These are phyloP conservation scores for Crotalus horridus DNA, from an alignment of 2,113 vertebrate genomes.

Conservation along the genomic window DNA sequence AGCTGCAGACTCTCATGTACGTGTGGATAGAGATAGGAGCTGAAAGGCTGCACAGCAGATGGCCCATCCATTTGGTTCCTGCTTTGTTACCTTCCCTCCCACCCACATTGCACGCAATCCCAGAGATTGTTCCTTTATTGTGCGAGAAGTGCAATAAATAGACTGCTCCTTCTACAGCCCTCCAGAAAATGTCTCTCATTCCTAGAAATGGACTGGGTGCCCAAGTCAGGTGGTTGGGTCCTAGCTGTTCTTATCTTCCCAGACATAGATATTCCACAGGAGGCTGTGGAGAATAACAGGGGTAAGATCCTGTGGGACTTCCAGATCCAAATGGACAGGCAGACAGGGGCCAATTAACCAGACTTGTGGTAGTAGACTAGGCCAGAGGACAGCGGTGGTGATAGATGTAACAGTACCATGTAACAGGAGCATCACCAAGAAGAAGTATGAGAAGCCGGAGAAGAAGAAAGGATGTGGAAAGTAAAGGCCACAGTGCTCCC, in stretches of 20 bases:
- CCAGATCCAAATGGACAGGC: not conserved
- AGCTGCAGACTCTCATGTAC: constrained; percentile 13
- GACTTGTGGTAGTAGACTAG: not conserved
- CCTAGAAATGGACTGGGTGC: not conserved
- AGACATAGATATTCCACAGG: not conserved
- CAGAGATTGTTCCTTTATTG: not conserved
- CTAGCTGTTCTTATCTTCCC: not conserved
- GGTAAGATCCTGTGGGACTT: not conserved
- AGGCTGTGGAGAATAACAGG: not conserved
- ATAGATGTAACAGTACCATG: not conserved
- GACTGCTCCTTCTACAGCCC: constrained; percentile 2
- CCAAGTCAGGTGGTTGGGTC: not conserved
- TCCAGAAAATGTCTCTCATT: not conserved
- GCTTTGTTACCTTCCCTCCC: constrained; percentile 15
- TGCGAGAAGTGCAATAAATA: not conserved
- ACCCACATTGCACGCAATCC: not conserved
- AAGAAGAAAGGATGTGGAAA: not conserved
- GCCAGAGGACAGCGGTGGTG: not conserved
- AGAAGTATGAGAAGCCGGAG: not conserved
- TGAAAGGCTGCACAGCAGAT: not conserved
- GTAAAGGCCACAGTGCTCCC: not conserved
- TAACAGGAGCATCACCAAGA: not conserved
- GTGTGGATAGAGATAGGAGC: not conserved
- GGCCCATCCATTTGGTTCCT: constrained; percentile 1
- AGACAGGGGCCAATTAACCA: not conserved